These are phyloP conservation scores for Thamnophis sirtalis DNA, from an alignment of 2,113 vertebrate genomes.

Conservation along the genomic window DNA sequence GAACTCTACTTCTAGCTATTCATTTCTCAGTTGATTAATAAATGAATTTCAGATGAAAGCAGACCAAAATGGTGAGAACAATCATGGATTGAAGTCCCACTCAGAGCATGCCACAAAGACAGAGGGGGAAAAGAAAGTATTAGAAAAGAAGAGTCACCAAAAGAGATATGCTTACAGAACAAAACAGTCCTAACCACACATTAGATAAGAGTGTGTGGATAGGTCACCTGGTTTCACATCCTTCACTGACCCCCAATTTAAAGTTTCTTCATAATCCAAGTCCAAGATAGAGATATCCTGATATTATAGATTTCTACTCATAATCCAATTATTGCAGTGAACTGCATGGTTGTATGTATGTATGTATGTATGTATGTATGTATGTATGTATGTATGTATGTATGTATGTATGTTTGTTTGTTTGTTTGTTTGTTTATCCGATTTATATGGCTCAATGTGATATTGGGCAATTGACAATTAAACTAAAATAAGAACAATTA, in stretches of 20 bases:
- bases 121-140: too few relatives aligned
- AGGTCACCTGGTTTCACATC: neutral
- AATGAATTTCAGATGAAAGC: neutral
- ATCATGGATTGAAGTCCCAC: neutral
- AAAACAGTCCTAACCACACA: neutral
- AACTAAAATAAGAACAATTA: neutral
- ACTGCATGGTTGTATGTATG: neutral
- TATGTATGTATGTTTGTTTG: too few relatives aligned
- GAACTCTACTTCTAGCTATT: neutral
- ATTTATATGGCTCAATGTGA: neutral
- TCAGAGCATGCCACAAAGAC: neutral
- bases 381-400: too few relatives aligned
- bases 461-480: neutral
- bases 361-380: too few relatives aligned
- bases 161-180: neutral
- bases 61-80: neutral
- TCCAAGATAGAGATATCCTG: neutral
- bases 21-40: neutral
- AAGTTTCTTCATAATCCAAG: neutral
- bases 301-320: neutral
- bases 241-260: neutral
- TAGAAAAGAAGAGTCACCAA: neutral
- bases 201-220: neutral
- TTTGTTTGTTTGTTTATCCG: neutral
- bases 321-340: neutral